A percentile compares a stretch with the other conserved stretches of the same genome.
These are phyloP conservation scores for Zaprionus ghesquierei DNA, from an alignment of 1,140 invertebrate genomes.

Conservation along the genomic window DNA sequence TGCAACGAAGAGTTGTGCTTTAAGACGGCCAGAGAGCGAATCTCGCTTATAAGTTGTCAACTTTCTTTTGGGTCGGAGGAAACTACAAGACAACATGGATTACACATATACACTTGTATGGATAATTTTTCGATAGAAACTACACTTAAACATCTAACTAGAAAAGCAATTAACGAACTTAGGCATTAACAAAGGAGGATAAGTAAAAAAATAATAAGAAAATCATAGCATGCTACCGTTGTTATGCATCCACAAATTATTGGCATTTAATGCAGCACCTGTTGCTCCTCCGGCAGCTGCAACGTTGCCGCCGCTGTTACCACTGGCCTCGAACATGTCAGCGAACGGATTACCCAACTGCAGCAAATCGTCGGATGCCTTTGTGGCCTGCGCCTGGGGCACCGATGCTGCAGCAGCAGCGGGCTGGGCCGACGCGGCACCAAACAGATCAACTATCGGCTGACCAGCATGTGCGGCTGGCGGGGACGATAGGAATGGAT, in stretches of 20 bases:
- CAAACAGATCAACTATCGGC: conserved; percentile 90
- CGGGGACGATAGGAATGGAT: conserved; percentile 91
- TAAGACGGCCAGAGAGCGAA: conserved; percentile 38
- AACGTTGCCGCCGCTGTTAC: conserved; percentile 79
- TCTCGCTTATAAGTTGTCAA: neutral
- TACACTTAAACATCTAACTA: conserved; percentile 43
- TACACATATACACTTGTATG: conserved; percentile 22
- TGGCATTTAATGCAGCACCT: conserved; percentile 83
- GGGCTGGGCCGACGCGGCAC: conserved; percentile 84
- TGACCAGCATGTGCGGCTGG: conserved; percentile 85
- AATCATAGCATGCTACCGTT: conserved; percentile 85
- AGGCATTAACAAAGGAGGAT: conserved; percentile 31
- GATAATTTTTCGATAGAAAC: conserved; percentile 23
- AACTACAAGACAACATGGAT: conserved; percentile 39
- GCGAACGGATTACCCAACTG: conserved; percentile 95
- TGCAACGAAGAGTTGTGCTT: conserved; percentile 52
- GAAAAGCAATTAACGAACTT: conserved; percentile 49
- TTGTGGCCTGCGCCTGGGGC: conserved; percentile 82
- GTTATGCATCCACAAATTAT: conserved; percentile 88
- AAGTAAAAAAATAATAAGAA: conserved; percentile 63
- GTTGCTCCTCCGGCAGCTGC: conserved; percentile 83
- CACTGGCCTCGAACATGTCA: conserved; percentile 89
- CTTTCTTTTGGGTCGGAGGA: conserved; percentile 28
- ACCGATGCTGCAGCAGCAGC: conserved; percentile 71
- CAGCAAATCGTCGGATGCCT: conserved; percentile 94